These are phyloP conservation scores for Agonum fuliginosum DNA, from an alignment of 2,888 invertebrate species.

Conservation along the genomic window DNA sequence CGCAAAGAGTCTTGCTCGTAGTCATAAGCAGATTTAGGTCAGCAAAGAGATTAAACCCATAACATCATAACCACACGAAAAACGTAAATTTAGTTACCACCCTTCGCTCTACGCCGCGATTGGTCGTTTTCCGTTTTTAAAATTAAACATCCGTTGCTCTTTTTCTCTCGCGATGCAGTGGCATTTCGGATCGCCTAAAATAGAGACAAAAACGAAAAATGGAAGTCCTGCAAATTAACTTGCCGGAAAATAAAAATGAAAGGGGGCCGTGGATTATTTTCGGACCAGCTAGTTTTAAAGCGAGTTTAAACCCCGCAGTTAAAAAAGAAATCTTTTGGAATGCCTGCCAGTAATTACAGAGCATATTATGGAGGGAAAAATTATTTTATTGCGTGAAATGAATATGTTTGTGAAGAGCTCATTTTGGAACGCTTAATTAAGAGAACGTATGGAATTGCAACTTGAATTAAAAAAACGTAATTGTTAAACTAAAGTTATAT, in stretches of 20 bases:
- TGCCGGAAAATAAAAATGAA: conserved; percentile 17
- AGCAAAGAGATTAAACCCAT: conserved; percentile 21
- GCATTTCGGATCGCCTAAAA: not conserved
- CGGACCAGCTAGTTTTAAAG: not conserved
- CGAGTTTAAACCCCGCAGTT: not conserved
- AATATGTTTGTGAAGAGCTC: too few species aligned
- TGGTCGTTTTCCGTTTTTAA: conserved; percentile 50
- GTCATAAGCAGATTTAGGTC: conserved; percentile 24
- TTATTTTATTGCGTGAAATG: not conserved
- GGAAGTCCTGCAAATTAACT: conserved; percentile 8
- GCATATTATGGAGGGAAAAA: not conserved
- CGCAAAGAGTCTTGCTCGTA: not conserved
- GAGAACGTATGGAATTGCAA: too few species aligned
- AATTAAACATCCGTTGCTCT: conserved; percentile 49
- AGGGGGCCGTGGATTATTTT: not conserved
- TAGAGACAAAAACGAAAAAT: not conserved
- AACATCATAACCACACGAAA: not conserved
- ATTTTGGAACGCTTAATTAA: too few species aligned
- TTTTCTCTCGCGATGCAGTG: conserved; percentile 15
- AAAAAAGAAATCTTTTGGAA: not conserved
- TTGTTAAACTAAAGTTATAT: too few species aligned
- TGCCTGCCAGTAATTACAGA: not conserved
- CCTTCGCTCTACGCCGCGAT: conserved; percentile 29
- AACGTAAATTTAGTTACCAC: conserved; percentile 49
- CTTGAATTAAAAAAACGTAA: too few species aligned